A percentile compares a stretch with the other conserved stretches of the same genome.
phyloP scores from a whole-genome alignment of 37 sponge, comb jelly and placozoan genomes.

The Lycopodina hypogea region DNA sequence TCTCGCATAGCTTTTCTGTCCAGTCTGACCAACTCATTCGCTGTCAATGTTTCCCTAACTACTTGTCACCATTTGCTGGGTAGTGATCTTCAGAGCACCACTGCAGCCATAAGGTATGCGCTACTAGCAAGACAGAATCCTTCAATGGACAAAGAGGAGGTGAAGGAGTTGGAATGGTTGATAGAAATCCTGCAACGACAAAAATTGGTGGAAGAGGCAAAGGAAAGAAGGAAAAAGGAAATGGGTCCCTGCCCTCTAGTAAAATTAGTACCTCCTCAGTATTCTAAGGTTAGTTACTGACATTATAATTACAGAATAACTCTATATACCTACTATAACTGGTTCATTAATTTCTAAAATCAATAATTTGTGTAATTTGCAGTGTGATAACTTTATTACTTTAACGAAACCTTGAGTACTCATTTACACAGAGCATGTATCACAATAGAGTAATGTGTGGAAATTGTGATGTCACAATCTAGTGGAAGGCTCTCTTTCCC shows the following conservation, averaged over 20 bases:
- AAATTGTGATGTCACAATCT: too few relatives aligned
- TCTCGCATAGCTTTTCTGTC: background rate
- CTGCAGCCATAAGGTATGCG: slow-evolving; percentile 13
- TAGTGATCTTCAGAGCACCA: background rate
- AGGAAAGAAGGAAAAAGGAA: background rate
- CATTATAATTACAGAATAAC: too few relatives aligned
- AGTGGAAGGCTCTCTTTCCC: background rate
- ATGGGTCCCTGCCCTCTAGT: background rate
- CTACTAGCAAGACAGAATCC: background rate
- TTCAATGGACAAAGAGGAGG: slow-evolving; percentile 1
- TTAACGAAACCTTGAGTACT: too few relatives aligned
- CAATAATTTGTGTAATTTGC: too few relatives aligned
- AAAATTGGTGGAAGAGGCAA: slow-evolving; percentile 1
- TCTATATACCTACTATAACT: too few relatives aligned
- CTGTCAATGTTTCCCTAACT: slow-evolving; percentile 9
- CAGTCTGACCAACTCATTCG: background rate
- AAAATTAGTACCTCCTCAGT: slow-evolving; percentile 2
- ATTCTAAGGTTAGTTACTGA: slow-evolving; percentile 22
- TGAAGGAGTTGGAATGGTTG: slow-evolving; percentile 13
- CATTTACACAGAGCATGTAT: too few relatives aligned
- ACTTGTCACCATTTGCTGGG: slow-evolving; percentile 27
- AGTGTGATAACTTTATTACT: too few relatives aligned
- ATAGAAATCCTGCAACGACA: slow-evolving; percentile 22
- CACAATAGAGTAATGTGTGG: too few relatives aligned
- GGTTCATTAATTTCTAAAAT: too few relatives aligned